Evolutionary conservation across 2,797 vertebrate species (phyloP).

Genomic region (Macroramphosus scolopax): DNA sequence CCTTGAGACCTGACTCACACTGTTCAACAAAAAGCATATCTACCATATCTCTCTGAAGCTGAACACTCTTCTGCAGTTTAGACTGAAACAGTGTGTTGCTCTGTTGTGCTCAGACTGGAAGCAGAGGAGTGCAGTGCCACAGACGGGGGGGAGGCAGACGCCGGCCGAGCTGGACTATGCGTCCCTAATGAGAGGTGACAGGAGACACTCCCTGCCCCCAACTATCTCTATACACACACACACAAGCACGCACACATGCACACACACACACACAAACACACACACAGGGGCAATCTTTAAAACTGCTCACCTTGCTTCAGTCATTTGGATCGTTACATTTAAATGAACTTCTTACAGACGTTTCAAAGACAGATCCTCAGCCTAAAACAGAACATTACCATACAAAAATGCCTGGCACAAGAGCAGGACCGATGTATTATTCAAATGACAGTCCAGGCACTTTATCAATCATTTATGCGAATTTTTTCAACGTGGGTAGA

Average conservation of each 20-base stretch:
- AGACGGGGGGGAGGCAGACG: constrained; percentile 44
- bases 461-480: constrained; percentile 74
- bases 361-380: constrained; percentile 24
- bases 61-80: constrained; percentile 35
- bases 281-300: constrained; percentile 33
- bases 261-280: no score
- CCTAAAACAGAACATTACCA: constrained; percentile 36
- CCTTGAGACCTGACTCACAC: constrained; percentile 49
- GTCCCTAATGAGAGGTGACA: constrained; percentile 77
- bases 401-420: constrained; percentile 46
- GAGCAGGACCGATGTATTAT: constrained; percentile 64
- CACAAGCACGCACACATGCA: no score
- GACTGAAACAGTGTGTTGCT: constrained; percentile 36
- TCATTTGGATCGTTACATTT: constrained; percentile 22
- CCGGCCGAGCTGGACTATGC: constrained; percentile 66
- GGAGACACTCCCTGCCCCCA: constrained; percentile 67
- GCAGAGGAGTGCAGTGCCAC: constrained; percentile 46
- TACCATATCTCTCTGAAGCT: constrained; percentile 28
- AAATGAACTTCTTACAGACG: constrained; percentile 28
- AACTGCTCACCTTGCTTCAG: constrained; percentile 44
- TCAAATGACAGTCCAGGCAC: constrained; percentile 64
- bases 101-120: constrained; percentile 37
- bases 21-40: constrained; percentile 49
- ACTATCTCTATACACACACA: constrained; percentile 29
- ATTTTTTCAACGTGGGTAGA: constrained; percentile 54